Percentiles rank a stretch among this genome's conserved stretches.
Evolutionary conservation across 2,113 vertebrate species (phyloP).

Genomic region (Nerophis ophidion): DNA sequence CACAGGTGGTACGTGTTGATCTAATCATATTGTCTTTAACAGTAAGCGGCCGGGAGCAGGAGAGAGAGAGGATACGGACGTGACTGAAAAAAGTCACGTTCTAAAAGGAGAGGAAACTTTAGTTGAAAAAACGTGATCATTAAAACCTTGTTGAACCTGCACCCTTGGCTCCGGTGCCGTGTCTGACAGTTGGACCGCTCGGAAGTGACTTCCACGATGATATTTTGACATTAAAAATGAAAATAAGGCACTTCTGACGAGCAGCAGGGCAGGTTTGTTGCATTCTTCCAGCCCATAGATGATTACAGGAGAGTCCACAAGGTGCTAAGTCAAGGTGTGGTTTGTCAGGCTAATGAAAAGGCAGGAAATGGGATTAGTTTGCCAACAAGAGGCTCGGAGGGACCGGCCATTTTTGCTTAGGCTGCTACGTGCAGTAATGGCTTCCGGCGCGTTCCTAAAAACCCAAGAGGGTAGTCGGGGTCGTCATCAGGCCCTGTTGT

Average conservation of each 20-base stretch:
- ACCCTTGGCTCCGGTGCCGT: no score
- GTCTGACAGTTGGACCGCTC: no score
- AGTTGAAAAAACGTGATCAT: no score
- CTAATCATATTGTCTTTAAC: no score
- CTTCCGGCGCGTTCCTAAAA: neutral
- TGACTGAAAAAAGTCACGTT: no score
- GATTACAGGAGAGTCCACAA: neutral
- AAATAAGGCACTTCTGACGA: neutral
- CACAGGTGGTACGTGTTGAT: no score
- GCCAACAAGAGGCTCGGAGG: slow-evolving; percentile 56
- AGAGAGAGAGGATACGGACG: no score
- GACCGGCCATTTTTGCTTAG: slow-evolving; percentile 59
- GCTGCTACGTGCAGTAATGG: neutral
- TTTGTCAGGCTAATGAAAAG: slow-evolving; percentile 59
- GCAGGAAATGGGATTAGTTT: slow-evolving; percentile 61
- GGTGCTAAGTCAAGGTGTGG: neutral
- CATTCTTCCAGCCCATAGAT: neutral
- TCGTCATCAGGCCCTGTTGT: no score
- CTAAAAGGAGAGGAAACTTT: no score
- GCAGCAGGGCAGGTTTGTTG: neutral
- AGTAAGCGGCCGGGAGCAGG: no score
- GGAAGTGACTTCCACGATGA: no score
- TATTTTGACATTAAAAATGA: neutral
- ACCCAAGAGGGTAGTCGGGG: neutral
- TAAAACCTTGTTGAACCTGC: no score